Percentiles rank a stretch among this genome's conserved stretches.
Evolutionary conservation across 1,140 invertebrate genomes (phyloP).

Genomic region (Magallana gigas): DNA sequence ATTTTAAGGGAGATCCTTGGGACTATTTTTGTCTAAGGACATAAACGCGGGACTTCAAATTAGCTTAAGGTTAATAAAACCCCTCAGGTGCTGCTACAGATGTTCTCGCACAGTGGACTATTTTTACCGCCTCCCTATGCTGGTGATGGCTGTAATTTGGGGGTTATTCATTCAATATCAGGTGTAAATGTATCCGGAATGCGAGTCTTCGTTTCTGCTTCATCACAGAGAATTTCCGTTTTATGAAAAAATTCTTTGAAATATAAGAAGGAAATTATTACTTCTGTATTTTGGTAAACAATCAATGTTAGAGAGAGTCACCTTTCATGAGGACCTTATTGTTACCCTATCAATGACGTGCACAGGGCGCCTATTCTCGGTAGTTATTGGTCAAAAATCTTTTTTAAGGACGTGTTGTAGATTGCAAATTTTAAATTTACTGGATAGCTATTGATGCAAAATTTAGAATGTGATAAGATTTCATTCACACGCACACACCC

Average conservation of each 20-base stretch:
- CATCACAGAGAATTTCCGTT: slow-evolving; percentile 10
- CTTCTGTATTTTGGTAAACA: background rate
- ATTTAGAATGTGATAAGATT: too few species aligned
- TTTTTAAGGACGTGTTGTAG: too few species aligned
- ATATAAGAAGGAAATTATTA: background rate
- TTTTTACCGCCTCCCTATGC: background rate
- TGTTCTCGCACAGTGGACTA: background rate
- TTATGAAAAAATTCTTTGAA: background rate
- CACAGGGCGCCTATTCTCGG: background rate
- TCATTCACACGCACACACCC: too few species aligned
- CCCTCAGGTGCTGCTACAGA: slow-evolving; percentile 31
- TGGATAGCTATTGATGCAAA: too few species aligned
- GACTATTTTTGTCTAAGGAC: background rate
- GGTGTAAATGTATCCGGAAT: background rate
- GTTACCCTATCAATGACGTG: background rate
- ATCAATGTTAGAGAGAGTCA: background rate
- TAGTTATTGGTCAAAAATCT: background rate
- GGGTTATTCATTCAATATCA: slow-evolving; percentile 2
- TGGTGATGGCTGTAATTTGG: background rate
- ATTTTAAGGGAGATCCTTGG: slow-evolving; percentile 4
- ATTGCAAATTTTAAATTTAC: too few species aligned
- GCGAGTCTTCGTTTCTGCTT: background rate
- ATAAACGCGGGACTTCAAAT: background rate
- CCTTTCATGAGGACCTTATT: background rate
- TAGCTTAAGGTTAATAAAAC: slow-evolving; percentile 9